A percentile compares a stretch with the other conserved stretches of the same genome.
Evolutionary conservation across 2,797 vertebrate genomes (phyloP).

Genomic region (Squalus acanthias): DNA sequence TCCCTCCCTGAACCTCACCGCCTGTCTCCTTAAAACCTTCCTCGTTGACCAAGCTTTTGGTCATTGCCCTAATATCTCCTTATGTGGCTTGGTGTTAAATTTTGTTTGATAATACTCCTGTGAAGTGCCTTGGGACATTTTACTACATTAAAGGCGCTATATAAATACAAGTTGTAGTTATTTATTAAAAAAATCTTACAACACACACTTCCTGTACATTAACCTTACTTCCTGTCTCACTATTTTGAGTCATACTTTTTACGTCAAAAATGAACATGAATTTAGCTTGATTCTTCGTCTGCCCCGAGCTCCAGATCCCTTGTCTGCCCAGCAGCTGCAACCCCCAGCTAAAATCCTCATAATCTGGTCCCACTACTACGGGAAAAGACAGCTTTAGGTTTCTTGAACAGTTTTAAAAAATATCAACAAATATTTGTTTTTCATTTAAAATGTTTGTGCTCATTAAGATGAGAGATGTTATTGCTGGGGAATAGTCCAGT

Average conservation of each 20-base stretch:
- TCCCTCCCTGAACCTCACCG: too few relatives aligned
- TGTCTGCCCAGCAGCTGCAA: neutral
- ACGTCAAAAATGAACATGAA: neutral
- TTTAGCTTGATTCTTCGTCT: neutral
- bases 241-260: neutral
- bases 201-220: neutral
- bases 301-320: neutral
- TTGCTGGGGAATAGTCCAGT: neutral
- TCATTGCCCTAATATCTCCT: too few relatives aligned
- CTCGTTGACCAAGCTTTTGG: neutral
- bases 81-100: neutral
- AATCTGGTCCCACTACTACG: neutral
- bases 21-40: neutral
- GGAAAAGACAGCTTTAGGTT: neutral
- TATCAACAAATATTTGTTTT: neutral
- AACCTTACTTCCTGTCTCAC: neutral
- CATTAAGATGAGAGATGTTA: too few relatives aligned
- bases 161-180: too few relatives aligned
- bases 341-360: neutral
- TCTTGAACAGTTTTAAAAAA: neutral
- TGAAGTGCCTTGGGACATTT: too few relatives aligned
- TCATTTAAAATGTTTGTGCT: too few relatives aligned
- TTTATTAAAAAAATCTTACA: neutral
- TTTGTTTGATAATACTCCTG: neutral
- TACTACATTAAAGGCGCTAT: too few relatives aligned